phyloP scores from a whole-genome alignment of 1,140 invertebrate species.

The Amphibalanus amphitrite region DNA sequence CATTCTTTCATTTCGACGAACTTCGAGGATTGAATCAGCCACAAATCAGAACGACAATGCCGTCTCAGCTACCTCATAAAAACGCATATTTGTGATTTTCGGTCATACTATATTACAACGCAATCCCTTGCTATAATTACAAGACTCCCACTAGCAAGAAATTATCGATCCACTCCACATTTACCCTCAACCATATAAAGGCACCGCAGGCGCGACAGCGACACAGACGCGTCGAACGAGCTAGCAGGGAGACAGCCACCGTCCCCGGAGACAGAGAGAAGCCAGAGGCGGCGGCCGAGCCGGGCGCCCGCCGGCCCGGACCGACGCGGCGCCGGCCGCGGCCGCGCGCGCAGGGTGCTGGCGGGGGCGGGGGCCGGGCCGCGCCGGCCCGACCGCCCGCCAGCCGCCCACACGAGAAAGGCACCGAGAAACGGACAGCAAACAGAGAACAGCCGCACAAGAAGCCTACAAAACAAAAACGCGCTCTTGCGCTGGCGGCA shows the following conservation, averaged over 20 bases:
- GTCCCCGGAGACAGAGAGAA: neutral
- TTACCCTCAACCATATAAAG: slow-evolving; percentile 1
- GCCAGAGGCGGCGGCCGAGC: no score
- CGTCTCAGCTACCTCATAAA: no score
- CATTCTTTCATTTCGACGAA: no score
- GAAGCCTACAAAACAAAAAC: slow-evolving; percentile 1
- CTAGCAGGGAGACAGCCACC: neutral
- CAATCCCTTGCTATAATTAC: slow-evolving; percentile 1
- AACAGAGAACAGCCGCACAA: neutral
- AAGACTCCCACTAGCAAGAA: neutral
- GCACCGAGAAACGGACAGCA: neutral
- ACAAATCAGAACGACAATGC: no score
- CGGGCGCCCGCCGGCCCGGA: no score
- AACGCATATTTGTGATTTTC: neutral
- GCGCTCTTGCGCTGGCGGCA: neutral
- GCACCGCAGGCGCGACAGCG: neutral
- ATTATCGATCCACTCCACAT: neutral
- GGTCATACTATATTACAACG: neutral
- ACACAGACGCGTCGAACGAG: neutral
- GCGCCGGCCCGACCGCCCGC: no score
- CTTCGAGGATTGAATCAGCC: no score
- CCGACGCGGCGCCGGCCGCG: no score
- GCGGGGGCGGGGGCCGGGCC: no score
- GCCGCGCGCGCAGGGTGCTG: no score
- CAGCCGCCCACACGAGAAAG: neutral